Conservation (phyloP, 2,888 invertebrate genomes). For the Neuroscelio doddi region DNA sequence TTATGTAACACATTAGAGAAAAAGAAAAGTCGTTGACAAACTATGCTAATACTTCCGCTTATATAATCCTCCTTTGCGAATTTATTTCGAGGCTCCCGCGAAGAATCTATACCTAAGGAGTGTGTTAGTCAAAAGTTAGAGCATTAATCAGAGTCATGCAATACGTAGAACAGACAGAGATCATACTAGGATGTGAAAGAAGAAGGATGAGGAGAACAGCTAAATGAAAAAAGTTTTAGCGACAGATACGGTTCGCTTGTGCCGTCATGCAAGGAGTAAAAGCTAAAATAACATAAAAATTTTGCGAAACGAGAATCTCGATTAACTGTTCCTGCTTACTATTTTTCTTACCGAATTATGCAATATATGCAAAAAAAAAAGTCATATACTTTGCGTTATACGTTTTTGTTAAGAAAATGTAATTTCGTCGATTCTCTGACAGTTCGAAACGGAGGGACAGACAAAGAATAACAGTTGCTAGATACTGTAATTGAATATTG, state of each 20-base stretch:
- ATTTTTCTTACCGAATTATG: too few relatives aligned
- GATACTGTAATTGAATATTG: constrained; percentile 55
- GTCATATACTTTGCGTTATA: neutral
- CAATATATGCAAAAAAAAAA: neutral
- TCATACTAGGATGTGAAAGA: too few relatives aligned
- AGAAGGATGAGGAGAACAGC: too few relatives aligned
- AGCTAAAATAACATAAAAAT: too few relatives aligned
- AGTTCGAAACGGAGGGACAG: constrained; percentile 12
- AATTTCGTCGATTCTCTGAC: neutral
- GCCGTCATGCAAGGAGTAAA: too few relatives aligned
- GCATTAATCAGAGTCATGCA: constrained; percentile 65
- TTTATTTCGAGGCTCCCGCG: constrained; percentile 20
- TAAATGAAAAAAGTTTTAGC: too few relatives aligned
- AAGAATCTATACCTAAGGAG: constrained; percentile 30
- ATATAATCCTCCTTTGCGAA: constrained; percentile 7
- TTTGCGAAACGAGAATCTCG: too few relatives aligned
- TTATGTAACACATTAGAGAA: neutral
- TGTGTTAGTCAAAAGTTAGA: constrained; percentile 63
- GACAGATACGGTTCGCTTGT: too few relatives aligned
- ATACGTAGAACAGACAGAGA: constrained; percentile 50
- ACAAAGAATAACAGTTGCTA: constrained; percentile 29
- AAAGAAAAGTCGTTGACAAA: neutral
- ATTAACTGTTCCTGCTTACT: too few relatives aligned
- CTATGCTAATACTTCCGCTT: neutral
- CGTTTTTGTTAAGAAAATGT: neutral